Base-by-base conservation (phyloP, 2,888 invertebrate species). In the Zaprionus obscuricornis region DNA sequence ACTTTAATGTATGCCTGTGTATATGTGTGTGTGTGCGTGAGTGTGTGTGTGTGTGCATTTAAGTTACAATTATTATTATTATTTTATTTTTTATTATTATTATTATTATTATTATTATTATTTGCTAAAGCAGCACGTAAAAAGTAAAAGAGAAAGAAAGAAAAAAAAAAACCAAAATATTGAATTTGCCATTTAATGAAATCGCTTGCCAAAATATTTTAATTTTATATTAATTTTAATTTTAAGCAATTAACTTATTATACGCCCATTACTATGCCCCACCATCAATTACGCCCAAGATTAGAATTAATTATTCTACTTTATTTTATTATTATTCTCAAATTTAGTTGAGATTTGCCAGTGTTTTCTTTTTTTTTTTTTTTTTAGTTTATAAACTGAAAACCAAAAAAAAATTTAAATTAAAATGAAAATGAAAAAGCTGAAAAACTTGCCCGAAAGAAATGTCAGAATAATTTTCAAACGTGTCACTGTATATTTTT, bases 121-220 rank as follows among this genome's bases (percentile, higher is more conserved):
- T 8, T 37, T 36, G 27, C 14, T 31, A n/a, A n/a, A n/a, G n/a
- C n/a, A n/a, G n/a, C n/a, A n/a, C n/a, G n/a, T n/a, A n/a, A n/a
- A n/a, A n/a, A n/a, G n/a, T n/a, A 6, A 24, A 24, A 6, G 4
- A 14, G 14, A 18, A 36, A 36, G 8, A 36, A 36, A 11, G 16
- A 10, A n/a, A 36, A 36, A n/a, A 54, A 34, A 20, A 13, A 47
- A 59, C 39, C 47, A 69, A 75, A 17, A 60, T 45, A 34, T 68
- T 29, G n/a, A n/a, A 33, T 65, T 71, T 81, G 85, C 85, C 85
- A 84, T 84, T 52, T 43, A 49, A 51, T 39, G 50, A 50, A 77
- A 68, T 65, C 7, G 67, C 85, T 78, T 78, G 85, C 85, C 85
- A 78, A 78, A 79, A 55, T 33, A 18, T 33, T 33, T 33, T 46